Conservation (phyloP, 1,140 invertebrate genomes). For the Chlorops oryzae region DNA sequence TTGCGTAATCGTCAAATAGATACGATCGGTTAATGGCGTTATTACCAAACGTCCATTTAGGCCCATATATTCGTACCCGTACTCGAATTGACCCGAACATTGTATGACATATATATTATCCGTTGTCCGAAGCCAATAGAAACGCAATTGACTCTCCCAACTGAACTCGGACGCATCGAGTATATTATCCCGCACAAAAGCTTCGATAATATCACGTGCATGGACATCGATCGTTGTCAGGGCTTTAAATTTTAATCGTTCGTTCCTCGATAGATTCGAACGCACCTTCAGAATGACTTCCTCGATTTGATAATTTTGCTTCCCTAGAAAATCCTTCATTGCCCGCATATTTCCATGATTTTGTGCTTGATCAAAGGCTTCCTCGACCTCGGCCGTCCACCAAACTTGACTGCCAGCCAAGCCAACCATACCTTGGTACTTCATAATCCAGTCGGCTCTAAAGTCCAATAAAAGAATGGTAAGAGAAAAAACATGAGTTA, state of each 20-base stretch:
- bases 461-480: conserved; percentile 28
- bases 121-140: conserved; percentile 79
- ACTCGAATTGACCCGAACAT: conserved; percentile 78
- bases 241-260: conserved; percentile 80
- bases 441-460: conserved; percentile 72
- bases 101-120: conserved; percentile 78
- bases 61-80: conserved; percentile 93
- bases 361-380: conserved; percentile 71
- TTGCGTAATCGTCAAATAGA: conserved; percentile 87
- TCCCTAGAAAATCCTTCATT: conserved; percentile 82
- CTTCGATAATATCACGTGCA: conserved; percentile 80
- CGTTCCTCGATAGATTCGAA: conserved; percentile 64
- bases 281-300: conserved; percentile 66
- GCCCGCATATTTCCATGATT: conserved; percentile 68
- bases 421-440: conserved; percentile 83
- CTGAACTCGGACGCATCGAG: conserved; percentile 77
- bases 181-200: conserved; percentile 79
- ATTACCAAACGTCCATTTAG: conserved; percentile 83
- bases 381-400: conserved; percentile 91
- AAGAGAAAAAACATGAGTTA: conserved; percentile 6
- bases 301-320: conserved; percentile 76
- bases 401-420: conserved; percentile 81
- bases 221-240: conserved; percentile 86
- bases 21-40: conserved; percentile 84
- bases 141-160: conserved; percentile 87